Evolutionary conservation across 2,113 vertebrate species (phyloP).

Genomic region (Stigmatopora nigra): DNA sequence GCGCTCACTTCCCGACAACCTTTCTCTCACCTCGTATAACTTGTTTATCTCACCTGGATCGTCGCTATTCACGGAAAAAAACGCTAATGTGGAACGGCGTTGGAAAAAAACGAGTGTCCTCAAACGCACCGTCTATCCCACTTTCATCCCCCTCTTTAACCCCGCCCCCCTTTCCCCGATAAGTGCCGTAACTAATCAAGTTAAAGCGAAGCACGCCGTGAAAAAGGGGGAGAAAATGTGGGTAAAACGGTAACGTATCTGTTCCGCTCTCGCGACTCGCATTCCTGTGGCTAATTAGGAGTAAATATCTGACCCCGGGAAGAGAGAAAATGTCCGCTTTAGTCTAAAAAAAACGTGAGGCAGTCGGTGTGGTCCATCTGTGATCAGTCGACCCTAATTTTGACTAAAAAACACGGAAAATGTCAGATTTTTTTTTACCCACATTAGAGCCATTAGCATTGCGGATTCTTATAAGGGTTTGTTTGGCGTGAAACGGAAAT

Average conservation of each 20-base stretch:
- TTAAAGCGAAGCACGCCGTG: conserved; percentile 68
- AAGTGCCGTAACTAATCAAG: conserved; percentile 78
- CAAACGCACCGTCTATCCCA: conserved; percentile 58
- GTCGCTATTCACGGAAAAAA: conserved; percentile 32
- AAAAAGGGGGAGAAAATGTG: conserved; percentile 70
- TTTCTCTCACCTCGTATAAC: conserved; percentile 40
- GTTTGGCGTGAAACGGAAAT: no score
- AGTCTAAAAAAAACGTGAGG: conserved; percentile 53
- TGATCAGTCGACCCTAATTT: conserved; percentile 57
- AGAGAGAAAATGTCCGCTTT: conserved; percentile 67
- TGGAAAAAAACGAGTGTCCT: conserved; percentile 46
- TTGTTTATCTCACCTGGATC: conserved; percentile 57
- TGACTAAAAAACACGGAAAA: conserved; percentile 64
- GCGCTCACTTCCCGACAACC: conserved; percentile 36
- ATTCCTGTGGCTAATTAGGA: conserved; percentile 76
- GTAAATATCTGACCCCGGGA: conserved; percentile 75
- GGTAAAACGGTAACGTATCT: conserved; percentile 74
- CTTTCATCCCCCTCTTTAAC: conserved; percentile 67
- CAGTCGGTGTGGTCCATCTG: conserved; percentile 71
- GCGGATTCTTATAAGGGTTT: no score
- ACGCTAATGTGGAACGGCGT: conserved; percentile 35
- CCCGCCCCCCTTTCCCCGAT: conserved; percentile 52
- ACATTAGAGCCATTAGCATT: no score
- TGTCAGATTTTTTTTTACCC: conserved; percentile 36
- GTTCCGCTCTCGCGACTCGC: conserved; percentile 72